Conservation (phyloP, 2,888 invertebrate genomes). For the Acleris cristana region DNA sequence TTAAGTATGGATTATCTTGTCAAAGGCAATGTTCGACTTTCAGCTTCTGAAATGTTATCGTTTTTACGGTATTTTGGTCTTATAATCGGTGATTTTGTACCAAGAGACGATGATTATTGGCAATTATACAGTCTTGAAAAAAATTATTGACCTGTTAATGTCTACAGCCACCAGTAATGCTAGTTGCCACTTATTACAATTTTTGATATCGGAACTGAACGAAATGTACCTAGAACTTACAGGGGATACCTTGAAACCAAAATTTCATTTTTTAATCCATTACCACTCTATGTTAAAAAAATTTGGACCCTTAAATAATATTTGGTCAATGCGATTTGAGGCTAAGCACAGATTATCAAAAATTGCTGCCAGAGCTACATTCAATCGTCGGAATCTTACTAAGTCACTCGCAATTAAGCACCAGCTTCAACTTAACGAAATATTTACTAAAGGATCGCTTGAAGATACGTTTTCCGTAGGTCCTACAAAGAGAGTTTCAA, state of each 20-base stretch:
- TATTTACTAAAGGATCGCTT: no score
- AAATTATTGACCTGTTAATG: constrained; percentile 28
- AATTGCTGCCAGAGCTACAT: constrained; percentile 30
- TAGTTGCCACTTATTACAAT: not conserved
- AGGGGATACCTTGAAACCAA: constrained; percentile 28
- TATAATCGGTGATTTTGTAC: constrained; percentile 23
- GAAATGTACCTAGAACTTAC: constrained; percentile 18
- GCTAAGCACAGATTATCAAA: constrained; percentile 38
- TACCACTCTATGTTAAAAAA: constrained; percentile 29
- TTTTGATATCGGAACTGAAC: constrained; percentile 28
- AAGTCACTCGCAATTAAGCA: no score
- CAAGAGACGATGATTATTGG: constrained; percentile 25
- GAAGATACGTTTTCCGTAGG: no score
- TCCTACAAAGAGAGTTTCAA: no score
- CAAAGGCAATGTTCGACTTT: not conserved
- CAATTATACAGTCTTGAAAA: constrained; percentile 14
- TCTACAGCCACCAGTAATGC: constrained; percentile 1
- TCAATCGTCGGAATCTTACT: no score
- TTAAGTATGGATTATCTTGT: not conserved
- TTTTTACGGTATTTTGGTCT: constrained; percentile 30
- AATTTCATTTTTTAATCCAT: constrained; percentile 36
- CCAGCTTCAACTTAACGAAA: no score
- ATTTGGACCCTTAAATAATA: constrained; percentile 29
- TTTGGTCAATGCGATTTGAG: constrained; percentile 39
- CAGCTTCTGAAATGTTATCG: constrained; percentile 32